Conservation (phyloP, 37 sponge, comb jelly and placozoan species). For the Agelas oroides region DNA sequence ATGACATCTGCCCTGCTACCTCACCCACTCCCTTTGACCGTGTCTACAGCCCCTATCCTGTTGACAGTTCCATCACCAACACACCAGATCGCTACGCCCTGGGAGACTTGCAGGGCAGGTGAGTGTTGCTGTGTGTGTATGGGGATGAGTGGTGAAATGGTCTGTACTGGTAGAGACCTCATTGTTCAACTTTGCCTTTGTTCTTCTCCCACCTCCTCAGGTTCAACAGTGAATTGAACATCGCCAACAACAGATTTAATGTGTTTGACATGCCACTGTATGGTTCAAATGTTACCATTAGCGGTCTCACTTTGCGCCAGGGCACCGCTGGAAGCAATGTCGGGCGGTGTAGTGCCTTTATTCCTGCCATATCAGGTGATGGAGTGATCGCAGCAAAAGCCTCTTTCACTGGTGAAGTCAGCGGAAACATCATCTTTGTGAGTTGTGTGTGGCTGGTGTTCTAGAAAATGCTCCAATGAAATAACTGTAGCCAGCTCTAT, state of each 20-base stretch:
- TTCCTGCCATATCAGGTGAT: slow-evolving; percentile 19
- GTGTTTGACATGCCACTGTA: slow-evolving; percentile 59
- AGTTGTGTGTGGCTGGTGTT: slow-evolving; percentile 24
- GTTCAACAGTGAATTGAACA: too few relatives aligned
- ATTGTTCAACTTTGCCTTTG: too few relatives aligned
- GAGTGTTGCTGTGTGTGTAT: not conserved
- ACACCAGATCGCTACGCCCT: slow-evolving; percentile 50
- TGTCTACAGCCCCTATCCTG: not conserved
- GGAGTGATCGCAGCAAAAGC: slow-evolving; percentile 37
- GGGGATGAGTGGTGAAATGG: too few relatives aligned
- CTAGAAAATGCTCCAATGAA: not conserved
- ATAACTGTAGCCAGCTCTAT: not conserved
- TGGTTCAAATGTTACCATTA: slow-evolving; percentile 31
- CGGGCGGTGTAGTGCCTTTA: slow-evolving; percentile 17
- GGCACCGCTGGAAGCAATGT: not conserved
- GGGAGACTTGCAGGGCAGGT: slow-evolving; percentile 26
- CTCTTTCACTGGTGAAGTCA: slow-evolving; percentile 31
- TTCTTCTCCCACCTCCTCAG: too few relatives aligned
- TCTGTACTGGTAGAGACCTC: too few relatives aligned
- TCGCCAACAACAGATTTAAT: not conserved
- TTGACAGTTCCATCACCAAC: not conserved
- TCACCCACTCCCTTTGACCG: not conserved
- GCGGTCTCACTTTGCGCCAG: slow-evolving; percentile 11
- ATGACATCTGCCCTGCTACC: not conserved
- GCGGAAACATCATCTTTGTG: slow-evolving; percentile 58